These are phyloP conservation scores for Nibea albiflora DNA, from an alignment of 2,113 vertebrate species.

Conservation along the genomic window DNA sequence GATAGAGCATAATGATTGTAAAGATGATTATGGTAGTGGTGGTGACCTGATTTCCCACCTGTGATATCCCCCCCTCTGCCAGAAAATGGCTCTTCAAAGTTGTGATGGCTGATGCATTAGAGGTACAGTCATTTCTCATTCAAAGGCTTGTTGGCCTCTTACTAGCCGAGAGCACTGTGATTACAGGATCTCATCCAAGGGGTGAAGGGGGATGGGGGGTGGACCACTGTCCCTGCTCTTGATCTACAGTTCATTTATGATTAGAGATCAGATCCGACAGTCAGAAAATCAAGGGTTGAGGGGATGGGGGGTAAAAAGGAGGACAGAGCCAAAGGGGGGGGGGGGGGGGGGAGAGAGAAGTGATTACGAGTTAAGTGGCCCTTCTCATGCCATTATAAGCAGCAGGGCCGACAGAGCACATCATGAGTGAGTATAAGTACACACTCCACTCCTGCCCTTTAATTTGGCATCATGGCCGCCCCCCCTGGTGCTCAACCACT, in stretches of 20 bases:
- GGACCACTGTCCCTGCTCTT: conserved; percentile 78
- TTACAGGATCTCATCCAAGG: conserved; percentile 71
- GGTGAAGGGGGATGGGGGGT: conserved; percentile 48
- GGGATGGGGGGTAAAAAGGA: conserved; percentile 28
- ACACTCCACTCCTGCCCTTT: conserved; percentile 78
- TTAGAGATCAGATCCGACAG: conserved; percentile 79
- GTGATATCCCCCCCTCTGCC: conserved; percentile 58
- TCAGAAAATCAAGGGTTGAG: conserved; percentile 58
- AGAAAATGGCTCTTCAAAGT: conserved; percentile 75
- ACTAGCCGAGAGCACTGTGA: conserved; percentile 70
- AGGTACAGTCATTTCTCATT: conserved; percentile 71
- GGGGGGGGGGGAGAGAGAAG: conserved; percentile 68
- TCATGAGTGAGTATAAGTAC: conserved; percentile 77
- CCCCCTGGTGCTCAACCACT: conserved; percentile 65
- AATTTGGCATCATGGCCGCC: conserved; percentile 74
- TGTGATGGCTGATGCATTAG: conserved; percentile 75
- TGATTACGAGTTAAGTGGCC: conserved; percentile 85
- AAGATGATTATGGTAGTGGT: conserved; percentile 47
- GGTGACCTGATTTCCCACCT: conserved; percentile 76
- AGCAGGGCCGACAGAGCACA: conserved; percentile 77
- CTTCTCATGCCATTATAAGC: conserved; percentile 80
- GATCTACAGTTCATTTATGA: conserved; percentile 80
- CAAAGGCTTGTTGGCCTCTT: conserved; percentile 73
- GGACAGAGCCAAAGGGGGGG: conserved; percentile 60
- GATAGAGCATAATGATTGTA: conserved; percentile 59